These are phyloP conservation scores for Aporophyla lueneburgensis DNA, from an alignment of 2,888 invertebrate species.

Conservation along the genomic window DNA sequence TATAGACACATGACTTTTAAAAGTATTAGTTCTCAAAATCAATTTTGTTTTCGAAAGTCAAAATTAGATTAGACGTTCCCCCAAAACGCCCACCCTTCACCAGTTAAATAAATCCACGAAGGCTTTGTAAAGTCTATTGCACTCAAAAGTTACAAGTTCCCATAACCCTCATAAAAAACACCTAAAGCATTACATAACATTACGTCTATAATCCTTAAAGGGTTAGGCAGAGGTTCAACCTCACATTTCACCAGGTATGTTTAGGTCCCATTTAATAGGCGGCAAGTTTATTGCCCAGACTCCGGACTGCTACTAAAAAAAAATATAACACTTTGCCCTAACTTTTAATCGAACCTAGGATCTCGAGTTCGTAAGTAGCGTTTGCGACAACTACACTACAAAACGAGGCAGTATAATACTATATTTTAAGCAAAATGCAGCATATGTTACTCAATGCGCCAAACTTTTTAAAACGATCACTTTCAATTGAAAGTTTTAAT, in stretches of 20 bases:
- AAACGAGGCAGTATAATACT: neutral
- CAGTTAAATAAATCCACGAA: no score
- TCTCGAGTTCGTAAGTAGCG: neutral
- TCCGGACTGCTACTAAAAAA: no score
- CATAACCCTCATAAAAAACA: neutral
- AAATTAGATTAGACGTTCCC: no score
- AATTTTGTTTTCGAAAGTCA: no score
- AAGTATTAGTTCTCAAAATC: no score
- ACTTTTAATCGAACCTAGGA: neutral
- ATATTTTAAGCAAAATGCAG: neutral
- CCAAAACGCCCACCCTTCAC: no score
- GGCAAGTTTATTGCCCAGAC: no score
- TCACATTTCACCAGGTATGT: no score
- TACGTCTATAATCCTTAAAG: no score
- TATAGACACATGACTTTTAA: no score
- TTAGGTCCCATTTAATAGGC: no score
- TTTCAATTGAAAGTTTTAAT: constrained; percentile 1
- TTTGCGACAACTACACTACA: neutral
- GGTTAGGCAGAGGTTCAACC: no score
- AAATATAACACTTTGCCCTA: neutral
- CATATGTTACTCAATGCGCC: neutral
- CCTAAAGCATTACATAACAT: neutral
- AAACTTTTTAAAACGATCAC: constrained; percentile 1
- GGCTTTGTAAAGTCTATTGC: neutral
- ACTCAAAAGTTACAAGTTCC: neutral